Evolutionary conservation across 2,797 vertebrate species (phyloP).

Genomic region (Allobates femoralis): DNA sequence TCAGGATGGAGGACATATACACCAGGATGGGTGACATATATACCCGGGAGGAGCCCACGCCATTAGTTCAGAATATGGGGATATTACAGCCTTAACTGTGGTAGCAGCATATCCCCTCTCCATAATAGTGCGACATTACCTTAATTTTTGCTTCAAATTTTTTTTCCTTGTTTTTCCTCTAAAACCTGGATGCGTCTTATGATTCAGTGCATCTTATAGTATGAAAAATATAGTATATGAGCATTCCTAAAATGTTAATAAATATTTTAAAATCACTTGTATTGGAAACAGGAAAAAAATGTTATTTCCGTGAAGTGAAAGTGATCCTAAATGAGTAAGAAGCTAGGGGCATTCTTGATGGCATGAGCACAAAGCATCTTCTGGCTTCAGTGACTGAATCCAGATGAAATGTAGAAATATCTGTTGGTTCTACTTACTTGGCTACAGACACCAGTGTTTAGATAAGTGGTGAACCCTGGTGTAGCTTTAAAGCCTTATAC

Average conservation of each 20-base stretch:
- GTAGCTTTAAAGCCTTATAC: conserved; percentile 41
- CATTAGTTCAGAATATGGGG: no score
- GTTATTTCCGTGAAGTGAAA: not conserved
- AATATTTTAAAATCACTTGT: not conserved
- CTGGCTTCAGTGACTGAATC: conserved; percentile 16
- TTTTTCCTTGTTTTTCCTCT: no score
- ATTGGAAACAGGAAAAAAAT: not conserved
- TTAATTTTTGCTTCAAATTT: no score
- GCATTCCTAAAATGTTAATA: not conserved
- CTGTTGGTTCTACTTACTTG: conserved; percentile 36
- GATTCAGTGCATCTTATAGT: no score
- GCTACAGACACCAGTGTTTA: conserved; percentile 8
- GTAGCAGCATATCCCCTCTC: no score
- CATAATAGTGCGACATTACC: no score
- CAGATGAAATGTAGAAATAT: conserved; percentile 27
- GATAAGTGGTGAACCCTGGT: conserved; percentile 34
- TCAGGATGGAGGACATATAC: no score
- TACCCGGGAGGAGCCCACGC: no score
- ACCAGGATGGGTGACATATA: no score
- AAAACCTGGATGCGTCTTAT: no score
- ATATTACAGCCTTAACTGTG: no score
- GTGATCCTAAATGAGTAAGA: conserved; percentile 24
- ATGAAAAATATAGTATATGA: no score
- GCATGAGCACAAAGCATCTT: conserved; percentile 40
- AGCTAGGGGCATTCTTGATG: conserved; percentile 28